Percentiles rank a stretch among this genome's conserved stretches.
phyloP scores from a whole-genome alignment of 2,113 vertebrate genomes.

The Vanacampus margaritifer region DNA sequence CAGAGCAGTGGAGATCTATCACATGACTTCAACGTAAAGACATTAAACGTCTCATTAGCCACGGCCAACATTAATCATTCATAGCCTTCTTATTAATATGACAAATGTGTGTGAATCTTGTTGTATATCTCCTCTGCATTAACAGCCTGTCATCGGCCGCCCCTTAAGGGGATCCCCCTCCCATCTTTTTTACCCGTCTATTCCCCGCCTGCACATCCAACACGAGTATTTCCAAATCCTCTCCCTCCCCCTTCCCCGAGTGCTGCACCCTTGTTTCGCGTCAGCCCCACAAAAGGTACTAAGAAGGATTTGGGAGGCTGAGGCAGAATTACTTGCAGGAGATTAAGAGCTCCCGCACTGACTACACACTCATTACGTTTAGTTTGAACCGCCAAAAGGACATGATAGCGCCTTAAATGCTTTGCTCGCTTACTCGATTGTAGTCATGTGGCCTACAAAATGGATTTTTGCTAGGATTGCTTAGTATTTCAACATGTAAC shows the following conservation, averaged over 20 bases:
- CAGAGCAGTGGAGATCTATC: conserved; percentile 15
- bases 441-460: conserved; percentile 11
- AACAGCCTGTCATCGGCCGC: conserved; percentile 53
- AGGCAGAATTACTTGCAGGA: conserved; percentile 64
- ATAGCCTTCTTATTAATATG: conserved; percentile 56
- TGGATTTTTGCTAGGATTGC: conserved; percentile 3
- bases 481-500: too few relatives aligned
- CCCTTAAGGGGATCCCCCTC: conserved; percentile 44
- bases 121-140: conserved; percentile 45
- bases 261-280: conserved; percentile 52
- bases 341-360: conserved; percentile 63
- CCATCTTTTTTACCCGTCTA: conserved; percentile 5
- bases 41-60: conserved; percentile 41
- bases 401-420: conserved; percentile 35
- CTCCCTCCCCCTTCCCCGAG: conserved; percentile 28
- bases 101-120: conserved; percentile 42
- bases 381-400: conserved; percentile 42
- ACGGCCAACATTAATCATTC: conserved; percentile 53
- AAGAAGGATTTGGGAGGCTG: conserved; percentile 69
- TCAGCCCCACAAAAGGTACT: conserved; percentile 67
- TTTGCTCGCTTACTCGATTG: background rate
- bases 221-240: conserved; percentile 50
- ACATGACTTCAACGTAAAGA: conserved; percentile 31
- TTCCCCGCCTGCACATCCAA: conserved; percentile 10
- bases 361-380: conserved; percentile 46